Evolutionary conservation across 2,113 vertebrate species (phyloP).

Genomic region (Morone saxatilis): DNA sequence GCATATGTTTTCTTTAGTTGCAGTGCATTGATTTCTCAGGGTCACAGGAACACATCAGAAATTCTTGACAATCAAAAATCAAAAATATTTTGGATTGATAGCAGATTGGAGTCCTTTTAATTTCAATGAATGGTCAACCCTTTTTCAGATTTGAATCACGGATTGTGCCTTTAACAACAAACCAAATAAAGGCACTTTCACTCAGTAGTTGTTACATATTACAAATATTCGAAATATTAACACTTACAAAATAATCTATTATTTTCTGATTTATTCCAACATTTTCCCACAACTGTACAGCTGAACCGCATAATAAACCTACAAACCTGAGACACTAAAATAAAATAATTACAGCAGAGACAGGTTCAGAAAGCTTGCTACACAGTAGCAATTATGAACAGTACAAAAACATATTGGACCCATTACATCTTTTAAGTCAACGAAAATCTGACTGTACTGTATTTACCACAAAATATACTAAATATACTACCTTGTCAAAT

Average conservation of each 20-base stretch:
- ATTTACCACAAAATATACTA: slow-evolving; percentile 78
- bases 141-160: not conserved
- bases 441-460: slow-evolving; percentile 73
- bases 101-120: slow-evolving; percentile 2
- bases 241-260: slow-evolving; percentile 93
- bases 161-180: slow-evolving; percentile 15
- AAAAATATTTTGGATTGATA: not conserved
- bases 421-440: slow-evolving; percentile 74
- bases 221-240: slow-evolving; percentile 95
- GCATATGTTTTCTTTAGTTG: not conserved
- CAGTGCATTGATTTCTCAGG: not conserved
- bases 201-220: slow-evolving; percentile 85
- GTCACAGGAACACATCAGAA: not conserved
- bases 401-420: slow-evolving; percentile 68
- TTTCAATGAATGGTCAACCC: not conserved
- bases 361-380: slow-evolving; percentile 88
- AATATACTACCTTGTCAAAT: slow-evolving; percentile 70
- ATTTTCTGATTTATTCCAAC: slow-evolving; percentile 83
- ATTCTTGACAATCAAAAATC: not conserved
- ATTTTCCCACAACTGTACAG: slow-evolving; percentile 88
- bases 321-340: slow-evolving; percentile 86
- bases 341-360: slow-evolving; percentile 87
- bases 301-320: slow-evolving; percentile 88
- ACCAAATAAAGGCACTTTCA: slow-evolving; percentile 59
- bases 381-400: slow-evolving; percentile 93